Evolutionary conservation across 2,113 vertebrate genomes (phyloP).

Genomic region (Alligator sinensis): DNA sequence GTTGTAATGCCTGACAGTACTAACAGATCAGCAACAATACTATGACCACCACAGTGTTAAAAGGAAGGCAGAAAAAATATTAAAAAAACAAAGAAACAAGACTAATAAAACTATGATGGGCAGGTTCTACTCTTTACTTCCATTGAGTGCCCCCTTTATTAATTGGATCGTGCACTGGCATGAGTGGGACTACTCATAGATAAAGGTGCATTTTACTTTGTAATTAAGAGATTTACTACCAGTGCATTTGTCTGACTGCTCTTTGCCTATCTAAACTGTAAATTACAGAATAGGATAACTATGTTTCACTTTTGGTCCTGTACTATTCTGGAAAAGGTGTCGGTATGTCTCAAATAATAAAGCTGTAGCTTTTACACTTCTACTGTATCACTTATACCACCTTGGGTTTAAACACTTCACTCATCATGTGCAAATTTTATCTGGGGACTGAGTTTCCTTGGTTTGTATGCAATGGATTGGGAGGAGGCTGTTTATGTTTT

Average conservation of each 20-base stretch:
- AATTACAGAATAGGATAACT: neutral
- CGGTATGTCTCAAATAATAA: neutral
- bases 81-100: neutral
- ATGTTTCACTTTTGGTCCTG: neutral
- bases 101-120: too few relatives aligned
- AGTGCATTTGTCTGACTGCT: neutral
- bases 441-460: conserved; percentile 59
- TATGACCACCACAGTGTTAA: accelerated
- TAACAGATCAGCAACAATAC: neutral
- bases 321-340: neutral
- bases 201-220: neutral
- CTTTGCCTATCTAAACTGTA: neutral
- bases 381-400: conserved; percentile 17
- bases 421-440: conserved; percentile 63
- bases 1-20: neutral
- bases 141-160: neutral
- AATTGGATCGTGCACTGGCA: accelerated
- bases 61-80: neutral
- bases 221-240: too few relatives aligned
- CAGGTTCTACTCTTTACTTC: neutral
- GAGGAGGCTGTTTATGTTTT: conserved; percentile 69
- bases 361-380: neutral
- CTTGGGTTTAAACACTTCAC: conserved; percentile 52
- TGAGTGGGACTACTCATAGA: neutral
- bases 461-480: conserved; percentile 55